A percentile compares a stretch with the other conserved stretches of the same genome.
These are phyloP conservation scores for Cephalotes varians DNA, from an alignment of 2,888 invertebrate species.

Conservation along the genomic window DNA sequence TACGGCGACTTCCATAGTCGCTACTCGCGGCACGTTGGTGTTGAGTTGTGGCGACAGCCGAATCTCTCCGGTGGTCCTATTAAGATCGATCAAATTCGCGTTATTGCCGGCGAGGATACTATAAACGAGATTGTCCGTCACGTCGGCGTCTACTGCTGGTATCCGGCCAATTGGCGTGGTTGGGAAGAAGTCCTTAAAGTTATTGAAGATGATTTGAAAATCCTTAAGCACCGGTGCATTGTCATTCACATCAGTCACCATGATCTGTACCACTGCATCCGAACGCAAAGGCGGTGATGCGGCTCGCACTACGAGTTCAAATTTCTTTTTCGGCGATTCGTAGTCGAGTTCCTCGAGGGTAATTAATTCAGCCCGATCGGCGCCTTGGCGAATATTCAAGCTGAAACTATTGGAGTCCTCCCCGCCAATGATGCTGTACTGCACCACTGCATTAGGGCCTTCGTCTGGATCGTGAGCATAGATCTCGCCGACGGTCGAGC, in stretches of 20 bases:
- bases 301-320: conserved; percentile 95
- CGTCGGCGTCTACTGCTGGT: conserved; percentile 98
- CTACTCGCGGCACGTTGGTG: conserved; percentile 97
- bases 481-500: conserved; percentile 96
- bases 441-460: conserved; percentile 95
- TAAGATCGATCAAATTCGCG: conserved; percentile 94
- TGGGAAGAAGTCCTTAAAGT: conserved; percentile 97
- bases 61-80: conserved; percentile 94
- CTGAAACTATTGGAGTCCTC: conserved; percentile 96
- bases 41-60: conserved; percentile 96
- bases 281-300: conserved; percentile 96
- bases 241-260: conserved; percentile 97
- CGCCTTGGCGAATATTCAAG: conserved; percentile 92
- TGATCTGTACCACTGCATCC: conserved; percentile 94
- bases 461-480: conserved; percentile 97
- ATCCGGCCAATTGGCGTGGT: conserved; percentile 96
- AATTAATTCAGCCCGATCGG: conserved; percentile 94
- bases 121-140: conserved; percentile 94
- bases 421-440: conserved; percentile 97
- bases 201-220: conserved; percentile 97
- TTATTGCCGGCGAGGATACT: conserved; percentile 96
- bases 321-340: conserved; percentile 96
- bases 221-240: conserved; percentile 97
- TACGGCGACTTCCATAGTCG: conserved; percentile 97
- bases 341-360: conserved; percentile 97